Conservation (phyloP, 2,888 invertebrate genomes). For the Chesias legatella region DNA sequence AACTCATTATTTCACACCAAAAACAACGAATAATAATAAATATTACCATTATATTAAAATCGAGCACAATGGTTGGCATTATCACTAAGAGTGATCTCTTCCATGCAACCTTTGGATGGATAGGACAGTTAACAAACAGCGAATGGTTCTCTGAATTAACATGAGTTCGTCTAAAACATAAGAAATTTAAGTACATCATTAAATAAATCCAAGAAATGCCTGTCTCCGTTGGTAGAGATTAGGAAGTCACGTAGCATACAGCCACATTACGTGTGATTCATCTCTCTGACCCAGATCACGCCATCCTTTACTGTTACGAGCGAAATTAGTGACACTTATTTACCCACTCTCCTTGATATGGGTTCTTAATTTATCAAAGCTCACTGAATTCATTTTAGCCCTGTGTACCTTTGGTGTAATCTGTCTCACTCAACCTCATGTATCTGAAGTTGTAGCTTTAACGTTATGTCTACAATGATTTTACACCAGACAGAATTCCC, state of each 20-base stretch:
- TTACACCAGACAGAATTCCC: too few relatives aligned
- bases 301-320: constrained; percentile 44
- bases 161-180: constrained; percentile 7
- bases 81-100: too few relatives aligned
- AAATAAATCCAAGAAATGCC: constrained; percentile 27
- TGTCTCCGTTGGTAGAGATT: constrained; percentile 37
- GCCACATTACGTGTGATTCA: constrained; percentile 55
- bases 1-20: too few relatives aligned
- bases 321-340: constrained; percentile 32
- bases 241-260: constrained; percentile 57
- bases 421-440: too few relatives aligned
- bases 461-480: constrained; percentile 5
- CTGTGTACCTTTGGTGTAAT: too few relatives aligned
- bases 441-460: too few relatives aligned
- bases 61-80: too few relatives aligned
- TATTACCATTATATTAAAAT: too few relatives aligned
- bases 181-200: constrained; percentile 17
- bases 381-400: too few relatives aligned
- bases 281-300: constrained; percentile 59
- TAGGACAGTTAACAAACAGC: too few relatives aligned
- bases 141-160: constrained; percentile 4
- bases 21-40: too few relatives aligned
- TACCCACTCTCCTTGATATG: constrained; percentile 29
- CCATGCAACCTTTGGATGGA: too few relatives aligned
- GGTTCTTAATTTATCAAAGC: constrained; percentile 19